Evolutionary conservation across 2,797 vertebrate genomes (phyloP), one percentile per base, ranked within the genome.

Genomic region (Coregonus suidteri): DNA sequence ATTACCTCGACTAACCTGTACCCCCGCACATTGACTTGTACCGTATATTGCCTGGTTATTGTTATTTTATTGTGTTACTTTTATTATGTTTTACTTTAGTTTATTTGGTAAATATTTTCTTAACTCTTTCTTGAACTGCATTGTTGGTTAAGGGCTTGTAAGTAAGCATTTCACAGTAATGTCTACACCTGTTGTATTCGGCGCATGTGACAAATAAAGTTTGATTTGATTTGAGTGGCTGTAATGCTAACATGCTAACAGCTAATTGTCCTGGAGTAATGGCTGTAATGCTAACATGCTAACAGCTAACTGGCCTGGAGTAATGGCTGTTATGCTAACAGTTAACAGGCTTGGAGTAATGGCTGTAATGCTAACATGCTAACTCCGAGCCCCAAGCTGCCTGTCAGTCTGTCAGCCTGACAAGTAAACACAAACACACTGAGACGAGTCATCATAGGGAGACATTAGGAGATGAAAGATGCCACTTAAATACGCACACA

Each of bases 381-480:
- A 69, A 51, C 64, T 62, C 51, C 11, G 4, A 52, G 67, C 84
- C 84, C 73, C 85, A 86, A 62, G 67, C 85, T 84, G 75, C 71
- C 31, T 34, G 31, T 34, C 31, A 34, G 31, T 34, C 78, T 84
- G 75, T 73, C 78, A 80, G 74, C 71, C 79, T 75, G 52, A 3
- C 51, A 2, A 31, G 37, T 6, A 31, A 70, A 75, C 71, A 30
- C 77, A 84, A 84, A 31, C 77, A 81, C 51, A 74, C 31, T 34
- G 31, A 34, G 31, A 34, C 31, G 31, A 34, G 31, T 81, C 90
- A 87, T 90, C 86, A 86, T 47, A 68, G 82, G 80, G 71, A 80
- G 83, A 84, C 62, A 83, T 87, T 80, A 75, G 83, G 35, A 87
- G 83, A 90, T 90, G 15, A 89, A 90, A 90, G 78, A 81, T 77